These are phyloP conservation scores for Nicator chloris DNA, from an alignment of 2,113 vertebrate species.

Conservation along the genomic window DNA sequence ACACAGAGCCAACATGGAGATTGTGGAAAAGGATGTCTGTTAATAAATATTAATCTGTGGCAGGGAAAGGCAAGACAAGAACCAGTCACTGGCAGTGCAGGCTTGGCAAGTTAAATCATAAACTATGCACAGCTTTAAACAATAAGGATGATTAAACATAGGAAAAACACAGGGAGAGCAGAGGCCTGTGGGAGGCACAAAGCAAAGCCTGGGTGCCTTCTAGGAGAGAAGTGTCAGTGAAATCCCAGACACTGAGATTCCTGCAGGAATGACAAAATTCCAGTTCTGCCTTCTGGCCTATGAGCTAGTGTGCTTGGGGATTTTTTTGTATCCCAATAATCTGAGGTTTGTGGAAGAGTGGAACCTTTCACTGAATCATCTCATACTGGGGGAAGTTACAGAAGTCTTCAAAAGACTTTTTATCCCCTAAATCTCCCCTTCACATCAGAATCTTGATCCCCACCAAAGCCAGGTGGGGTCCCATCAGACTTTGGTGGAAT, in stretches of 20 bases:
- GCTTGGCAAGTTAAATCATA: constrained; percentile 30
- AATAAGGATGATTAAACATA: constrained; percentile 51
- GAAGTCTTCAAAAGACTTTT: not conserved
- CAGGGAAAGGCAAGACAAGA: constrained; percentile 40
- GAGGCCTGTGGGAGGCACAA: constrained; percentile 6
- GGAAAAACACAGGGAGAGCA: constrained; percentile 11
- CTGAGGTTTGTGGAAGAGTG: not conserved
- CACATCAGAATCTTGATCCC: not conserved
- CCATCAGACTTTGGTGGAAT: not conserved
- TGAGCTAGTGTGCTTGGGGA: not conserved
- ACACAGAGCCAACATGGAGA: not conserved
- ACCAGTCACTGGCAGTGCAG: constrained; percentile 15
- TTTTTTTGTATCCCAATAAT: not conserved
- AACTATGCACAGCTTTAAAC: constrained; percentile 31
- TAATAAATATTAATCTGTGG: constrained; percentile 50
- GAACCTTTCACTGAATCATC: not conserved
- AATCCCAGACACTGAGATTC: not conserved
- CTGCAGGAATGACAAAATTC: not conserved
- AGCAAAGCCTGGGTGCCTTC: not conserved
- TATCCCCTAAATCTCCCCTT: not conserved
- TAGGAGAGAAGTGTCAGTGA: not conserved
- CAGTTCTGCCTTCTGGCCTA: not conserved
- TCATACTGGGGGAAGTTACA: not conserved
- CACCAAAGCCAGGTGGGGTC: not conserved
- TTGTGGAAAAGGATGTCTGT: not conserved